Conservation (phyloP, 2,797 vertebrate species). For the Apodemus agrarius region DNA sequence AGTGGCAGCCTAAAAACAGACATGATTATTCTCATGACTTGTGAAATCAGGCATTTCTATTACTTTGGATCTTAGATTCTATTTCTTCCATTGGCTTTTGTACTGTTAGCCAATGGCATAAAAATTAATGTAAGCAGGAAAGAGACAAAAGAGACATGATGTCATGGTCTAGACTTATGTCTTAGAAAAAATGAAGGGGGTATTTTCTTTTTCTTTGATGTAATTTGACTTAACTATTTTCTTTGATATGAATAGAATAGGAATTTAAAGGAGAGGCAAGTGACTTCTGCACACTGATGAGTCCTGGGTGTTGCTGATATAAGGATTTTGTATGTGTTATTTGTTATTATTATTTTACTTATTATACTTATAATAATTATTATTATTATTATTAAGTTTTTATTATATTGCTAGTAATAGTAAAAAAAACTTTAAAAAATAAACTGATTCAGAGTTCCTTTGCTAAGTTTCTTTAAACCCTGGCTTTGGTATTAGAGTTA, state of each 20-base stretch:
- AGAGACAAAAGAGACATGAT: constrained; percentile 10
- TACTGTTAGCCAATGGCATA: neutral
- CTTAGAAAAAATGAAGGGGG: neutral
- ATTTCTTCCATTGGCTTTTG: neutral
- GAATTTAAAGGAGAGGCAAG: neutral
- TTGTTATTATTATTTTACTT: neutral
- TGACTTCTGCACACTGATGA: neutral
- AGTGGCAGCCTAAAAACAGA: neutral
- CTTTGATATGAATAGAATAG: neutral
- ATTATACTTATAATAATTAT: too few species aligned
- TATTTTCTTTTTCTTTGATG: neutral
- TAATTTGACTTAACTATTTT: constrained; percentile 9
- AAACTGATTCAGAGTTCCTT: neutral
- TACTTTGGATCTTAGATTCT: neutral
- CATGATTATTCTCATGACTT: neutral
- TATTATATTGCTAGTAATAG: neutral
- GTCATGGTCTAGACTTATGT: constrained; percentile 1
- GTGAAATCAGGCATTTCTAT: neutral
- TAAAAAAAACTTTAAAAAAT: neutral
- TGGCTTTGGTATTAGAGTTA: neutral
- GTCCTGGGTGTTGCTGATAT: neutral
- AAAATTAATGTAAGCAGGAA: constrained; percentile 41
- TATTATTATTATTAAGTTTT: constrained; percentile 3
- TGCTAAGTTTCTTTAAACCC: neutral
- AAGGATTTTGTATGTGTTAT: neutral